phyloP scores from a whole-genome alignment of 2,113 vertebrate genomes.

The Danionella cerebrum region DNA sequence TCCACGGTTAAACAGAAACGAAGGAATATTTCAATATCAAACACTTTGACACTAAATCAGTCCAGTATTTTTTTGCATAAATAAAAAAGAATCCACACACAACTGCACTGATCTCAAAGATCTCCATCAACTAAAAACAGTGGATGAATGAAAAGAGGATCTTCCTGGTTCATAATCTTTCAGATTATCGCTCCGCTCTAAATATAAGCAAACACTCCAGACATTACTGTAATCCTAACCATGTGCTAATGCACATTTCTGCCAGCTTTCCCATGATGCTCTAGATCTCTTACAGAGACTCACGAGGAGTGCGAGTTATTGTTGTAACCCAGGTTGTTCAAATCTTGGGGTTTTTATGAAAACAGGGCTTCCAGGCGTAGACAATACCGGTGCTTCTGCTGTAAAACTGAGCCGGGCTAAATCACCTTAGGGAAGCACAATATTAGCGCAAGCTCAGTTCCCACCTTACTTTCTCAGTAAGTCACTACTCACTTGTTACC shows the following conservation, averaged over 20 bases:
- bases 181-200: constrained; percentile 45
- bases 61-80: neutral
- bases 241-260: constrained; percentile 20
- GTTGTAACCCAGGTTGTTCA: constrained; percentile 58
- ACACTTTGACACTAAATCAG: no score
- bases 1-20: no score
- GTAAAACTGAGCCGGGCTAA: constrained; percentile 49
- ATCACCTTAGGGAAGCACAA: constrained; percentile 61
- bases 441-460: constrained; percentile 49
- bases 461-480: constrained; percentile 50
- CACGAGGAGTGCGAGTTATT: constrained; percentile 47
- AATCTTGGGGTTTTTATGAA: constrained; percentile 45
- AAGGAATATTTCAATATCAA: no score
- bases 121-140: neutral
- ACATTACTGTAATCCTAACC: constrained; percentile 38
- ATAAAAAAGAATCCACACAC: neutral
- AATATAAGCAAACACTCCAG: constrained; percentile 47
- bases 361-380: constrained; percentile 43
- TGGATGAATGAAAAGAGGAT: constrained; percentile 37
- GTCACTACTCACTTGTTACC: constrained; percentile 41
- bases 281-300: constrained; percentile 43
- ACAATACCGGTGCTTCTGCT: constrained; percentile 29
- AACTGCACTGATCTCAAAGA: neutral
- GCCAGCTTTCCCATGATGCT: constrained; percentile 37
- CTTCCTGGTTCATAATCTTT: constrained; percentile 38